Conservation (phyloP, 1,140 invertebrate species). For the Apis florea region DNA sequence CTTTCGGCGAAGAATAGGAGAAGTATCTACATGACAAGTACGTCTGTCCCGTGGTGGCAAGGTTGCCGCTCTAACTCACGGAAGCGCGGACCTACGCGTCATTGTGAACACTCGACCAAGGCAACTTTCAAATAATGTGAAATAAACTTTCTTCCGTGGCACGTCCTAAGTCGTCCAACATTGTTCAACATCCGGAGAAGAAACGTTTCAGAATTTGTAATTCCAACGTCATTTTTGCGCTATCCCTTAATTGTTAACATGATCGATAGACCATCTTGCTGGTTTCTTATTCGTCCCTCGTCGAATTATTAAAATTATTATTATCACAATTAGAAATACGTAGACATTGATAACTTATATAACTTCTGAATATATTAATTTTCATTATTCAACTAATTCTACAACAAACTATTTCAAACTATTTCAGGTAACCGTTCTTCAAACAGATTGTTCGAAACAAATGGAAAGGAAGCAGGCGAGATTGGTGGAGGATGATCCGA, state of each 20-base stretch:
- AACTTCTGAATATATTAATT: too few relatives aligned
- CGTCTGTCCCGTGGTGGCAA: slow-evolving; percentile 54
- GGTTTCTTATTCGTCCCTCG: not conserved
- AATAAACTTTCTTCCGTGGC: slow-evolving; percentile 58
- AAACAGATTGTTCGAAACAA: not conserved
- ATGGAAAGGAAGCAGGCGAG: slow-evolving; percentile 32
- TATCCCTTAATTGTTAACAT: not conserved
- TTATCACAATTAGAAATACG: too few relatives aligned
- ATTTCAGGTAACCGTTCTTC: not conserved
- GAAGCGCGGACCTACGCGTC: slow-evolving; percentile 41
- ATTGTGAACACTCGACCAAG: slow-evolving; percentile 38
- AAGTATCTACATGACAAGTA: slow-evolving; percentile 60
- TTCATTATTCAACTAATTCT: too few relatives aligned
- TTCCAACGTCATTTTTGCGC: not conserved
- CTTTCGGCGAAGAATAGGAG: slow-evolving; percentile 53
- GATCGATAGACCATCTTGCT: not conserved
- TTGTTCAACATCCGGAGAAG: slow-evolving; percentile 31
- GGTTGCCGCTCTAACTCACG: slow-evolving; percentile 44
- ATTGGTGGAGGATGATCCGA: slow-evolving; percentile 49
- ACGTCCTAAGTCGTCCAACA: slow-evolving; percentile 42
- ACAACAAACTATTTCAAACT: too few relatives aligned
- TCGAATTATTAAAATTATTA: too few relatives aligned
- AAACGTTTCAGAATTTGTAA: not conserved
- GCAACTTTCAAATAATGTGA: slow-evolving; percentile 54
- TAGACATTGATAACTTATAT: too few relatives aligned